Evolutionary conservation across 2,888 invertebrate genomes (phyloP), one percentile per base, ranked within the genome.

Genomic region (Andrena praecox): DNA sequence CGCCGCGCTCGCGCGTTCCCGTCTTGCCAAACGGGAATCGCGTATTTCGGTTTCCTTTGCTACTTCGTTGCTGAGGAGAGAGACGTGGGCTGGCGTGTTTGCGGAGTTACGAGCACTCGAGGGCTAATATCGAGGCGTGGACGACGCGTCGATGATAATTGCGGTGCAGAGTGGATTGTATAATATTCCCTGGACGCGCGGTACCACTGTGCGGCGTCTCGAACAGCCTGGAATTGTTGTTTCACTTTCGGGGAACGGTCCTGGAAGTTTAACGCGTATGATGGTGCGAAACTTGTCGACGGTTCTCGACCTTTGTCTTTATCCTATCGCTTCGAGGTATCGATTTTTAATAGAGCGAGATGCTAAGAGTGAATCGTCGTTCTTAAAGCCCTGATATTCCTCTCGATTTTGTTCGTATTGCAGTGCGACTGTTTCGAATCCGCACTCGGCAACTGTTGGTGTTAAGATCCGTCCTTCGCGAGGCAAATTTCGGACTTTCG

Each of bases 171-270:
- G 56, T 31, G 72, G 62, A 77, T 76, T 78, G 67, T 71, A 69
- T 69, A 70, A 75, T 48, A 82, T 48, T 78, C 79, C 79, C 77
- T 52, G 54, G 64, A 24, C 77, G 76, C 87, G 77, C 76, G 80
- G 74, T 85, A 86, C 80, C 80, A 80, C 79, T 88, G 86, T 85
- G 69, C 84, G 69, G 75, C 77, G 71, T 54, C 24, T 56, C 24
- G 31, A 54, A 7, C 54, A 33, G 24, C 54, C 31, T 54, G 33
- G 10, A 56, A 56, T 56, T 56, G 20, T 10, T 10, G 10, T 10
- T 4, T 27, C 24, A 56, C 10, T 20, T 24, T 24, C 20, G 10
- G 56, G 10, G 4, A 56, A 56, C 20, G 8, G 24, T 24, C 24
- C 24, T 24, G 10, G 27, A 56, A 56, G 20, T 24, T 3, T 27